Evolutionary conservation across 1,140 invertebrate genomes (phyloP).

Genomic region (Scylla paramamosain): DNA sequence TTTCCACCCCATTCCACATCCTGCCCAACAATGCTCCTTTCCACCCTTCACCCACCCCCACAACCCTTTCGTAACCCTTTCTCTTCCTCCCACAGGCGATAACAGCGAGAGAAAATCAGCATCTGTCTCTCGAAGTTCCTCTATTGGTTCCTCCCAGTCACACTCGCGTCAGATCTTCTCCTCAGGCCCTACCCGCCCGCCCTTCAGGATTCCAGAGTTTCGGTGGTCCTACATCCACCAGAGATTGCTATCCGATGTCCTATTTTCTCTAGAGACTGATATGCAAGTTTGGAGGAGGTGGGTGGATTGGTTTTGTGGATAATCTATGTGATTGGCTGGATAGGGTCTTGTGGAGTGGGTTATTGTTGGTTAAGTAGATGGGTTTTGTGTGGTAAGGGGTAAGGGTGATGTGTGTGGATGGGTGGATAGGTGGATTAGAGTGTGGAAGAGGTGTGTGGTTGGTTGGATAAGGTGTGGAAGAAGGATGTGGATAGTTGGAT

Average conservation of each 20-base stretch:
- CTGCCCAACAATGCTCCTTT: background rate
- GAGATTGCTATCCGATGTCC: slow-evolving; percentile 95
- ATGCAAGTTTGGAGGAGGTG: slow-evolving; percentile 95
- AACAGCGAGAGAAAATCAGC: slow-evolving; percentile 71
- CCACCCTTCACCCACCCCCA: background rate
- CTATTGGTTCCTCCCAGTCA: slow-evolving; percentile 73
- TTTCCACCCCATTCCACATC: too few relatives aligned
- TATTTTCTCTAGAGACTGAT: slow-evolving; percentile 98
- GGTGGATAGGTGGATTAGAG: too few relatives aligned
- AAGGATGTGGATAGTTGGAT: too few relatives aligned
- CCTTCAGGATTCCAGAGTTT: slow-evolving; percentile 99
- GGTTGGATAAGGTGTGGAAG: too few relatives aligned
- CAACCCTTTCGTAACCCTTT: background rate
- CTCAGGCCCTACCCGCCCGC: slow-evolving; percentile 95
- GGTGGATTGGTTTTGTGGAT: slow-evolving; percentile 44
- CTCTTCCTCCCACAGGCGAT: background rate
- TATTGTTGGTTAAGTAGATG: too few relatives aligned
- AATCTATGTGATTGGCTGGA: background rate
- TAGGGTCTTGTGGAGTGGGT: background rate
- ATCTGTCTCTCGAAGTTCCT: slow-evolving; percentile 75
- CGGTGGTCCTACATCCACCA: slow-evolving; percentile 99
- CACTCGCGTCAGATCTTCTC: slow-evolving; percentile 86
- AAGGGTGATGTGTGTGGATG: too few relatives aligned
- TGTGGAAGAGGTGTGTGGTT: too few relatives aligned
- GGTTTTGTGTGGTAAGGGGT: too few relatives aligned